phyloP scores from a whole-genome alignment of 2,888 invertebrate species.

The Nomada fabriciana region DNA sequence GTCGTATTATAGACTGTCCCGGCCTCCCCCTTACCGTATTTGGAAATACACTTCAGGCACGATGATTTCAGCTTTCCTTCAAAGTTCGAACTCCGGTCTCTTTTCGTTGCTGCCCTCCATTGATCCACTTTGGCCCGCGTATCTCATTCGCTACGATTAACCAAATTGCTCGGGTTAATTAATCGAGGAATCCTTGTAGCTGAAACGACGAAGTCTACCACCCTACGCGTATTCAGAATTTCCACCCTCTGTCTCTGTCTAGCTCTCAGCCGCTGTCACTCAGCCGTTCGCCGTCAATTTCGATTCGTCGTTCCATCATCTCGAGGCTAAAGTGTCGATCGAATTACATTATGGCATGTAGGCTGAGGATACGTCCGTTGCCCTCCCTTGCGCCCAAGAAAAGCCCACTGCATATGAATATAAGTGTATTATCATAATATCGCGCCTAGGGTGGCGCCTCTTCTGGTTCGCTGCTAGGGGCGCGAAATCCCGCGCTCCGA shows the following conservation, averaged over 20 bases:
- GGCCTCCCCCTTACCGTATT: background rate
- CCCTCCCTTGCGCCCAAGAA: slow-evolving; percentile 55
- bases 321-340: slow-evolving; percentile 75
- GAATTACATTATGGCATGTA: slow-evolving; percentile 74
- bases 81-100: background rate
- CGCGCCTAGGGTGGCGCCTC: slow-evolving; percentile 70
- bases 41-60: background rate
- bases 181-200: slow-evolving; percentile 61
- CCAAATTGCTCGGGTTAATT: slow-evolving; percentile 71
- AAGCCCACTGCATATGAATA: slow-evolving; percentile 80
- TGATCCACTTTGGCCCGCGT: background rate
- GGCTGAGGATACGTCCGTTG: slow-evolving; percentile 67
- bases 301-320: slow-evolving; percentile 72
- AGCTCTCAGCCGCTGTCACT: slow-evolving; percentile 52
- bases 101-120: background rate
- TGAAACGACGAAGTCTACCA: slow-evolving; percentile 54
- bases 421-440: slow-evolving; percentile 83
- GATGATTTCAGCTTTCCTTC: background rate
- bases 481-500: slow-evolving; percentile 66
- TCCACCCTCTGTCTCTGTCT: slow-evolving; percentile 1
- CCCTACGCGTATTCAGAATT: background rate
- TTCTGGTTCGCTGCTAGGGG: slow-evolving; percentile 70
- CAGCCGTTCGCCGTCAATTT: slow-evolving; percentile 66
- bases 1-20: background rate
- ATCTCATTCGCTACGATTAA: slow-evolving; percentile 64